phyloP scores from a whole-genome alignment of 1,140 invertebrate species.

The Samia ricini region DNA sequence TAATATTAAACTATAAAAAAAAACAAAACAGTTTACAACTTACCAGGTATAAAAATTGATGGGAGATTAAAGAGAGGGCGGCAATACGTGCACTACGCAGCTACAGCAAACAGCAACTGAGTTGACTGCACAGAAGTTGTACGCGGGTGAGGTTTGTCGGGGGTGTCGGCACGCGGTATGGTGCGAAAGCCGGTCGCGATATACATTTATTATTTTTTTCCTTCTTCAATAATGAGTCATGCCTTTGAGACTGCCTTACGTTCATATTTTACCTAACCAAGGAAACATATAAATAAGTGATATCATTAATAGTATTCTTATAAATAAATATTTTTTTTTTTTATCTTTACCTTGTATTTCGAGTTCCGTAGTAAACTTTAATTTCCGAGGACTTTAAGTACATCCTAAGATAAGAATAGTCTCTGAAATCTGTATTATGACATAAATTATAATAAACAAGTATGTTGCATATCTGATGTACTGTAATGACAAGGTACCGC shows the following conservation, averaged over 20 bases:
- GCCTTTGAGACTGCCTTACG: background rate
- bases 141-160: slow-evolving; percentile 34
- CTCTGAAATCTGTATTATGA: too few species aligned
- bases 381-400: background rate
- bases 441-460: too few species aligned
- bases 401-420: too few species aligned
- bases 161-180: slow-evolving; percentile 28
- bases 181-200: slow-evolving; percentile 8
- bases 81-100: slow-evolving; percentile 42
- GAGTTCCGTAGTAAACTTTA: background rate
- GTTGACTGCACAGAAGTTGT: slow-evolving; percentile 29
- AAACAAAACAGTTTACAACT: slow-evolving; percentile 26
- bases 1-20: background rate
- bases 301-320: slow-evolving; percentile 8
- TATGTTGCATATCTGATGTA: too few species aligned
- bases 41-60: slow-evolving; percentile 51
- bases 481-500: too few species aligned
- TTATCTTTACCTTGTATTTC: background rate
- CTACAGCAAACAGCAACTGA: slow-evolving; percentile 54
- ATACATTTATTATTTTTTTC: background rate
- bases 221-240: slow-evolving; percentile 14
- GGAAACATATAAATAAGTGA: slow-evolving; percentile 5
- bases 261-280: background rate
- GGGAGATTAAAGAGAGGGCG: slow-evolving; percentile 20
- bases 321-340: background rate